These are phyloP conservation scores for Actinopyga echinites DNA, from an alignment of 53 echinoderm and acorn worm genomes.

Conservation along the genomic window DNA sequence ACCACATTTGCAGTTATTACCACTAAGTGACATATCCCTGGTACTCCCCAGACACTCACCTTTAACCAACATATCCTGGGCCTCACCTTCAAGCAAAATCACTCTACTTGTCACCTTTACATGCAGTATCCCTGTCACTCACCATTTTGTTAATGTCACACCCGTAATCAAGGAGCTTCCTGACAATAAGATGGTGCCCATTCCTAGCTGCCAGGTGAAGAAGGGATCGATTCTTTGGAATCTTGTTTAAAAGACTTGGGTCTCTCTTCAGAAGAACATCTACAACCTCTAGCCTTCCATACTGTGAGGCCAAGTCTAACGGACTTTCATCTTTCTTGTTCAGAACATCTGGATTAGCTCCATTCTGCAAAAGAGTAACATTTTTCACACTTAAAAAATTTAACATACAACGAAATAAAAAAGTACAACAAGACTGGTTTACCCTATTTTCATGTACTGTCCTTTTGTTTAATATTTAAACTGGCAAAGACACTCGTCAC, in stretches of 20 bases:
- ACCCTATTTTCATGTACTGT: too few species aligned
- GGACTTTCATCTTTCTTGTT: conserved; percentile 94
- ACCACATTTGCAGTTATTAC: too few species aligned
- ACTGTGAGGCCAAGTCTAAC: conserved; percentile 84
- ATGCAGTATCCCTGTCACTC: not conserved
- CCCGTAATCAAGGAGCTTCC: conserved; percentile 74
- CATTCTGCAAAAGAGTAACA: conserved; percentile 59
- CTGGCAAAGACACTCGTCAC: too few species aligned
- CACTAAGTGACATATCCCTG: too few species aligned
- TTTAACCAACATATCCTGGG: too few species aligned
- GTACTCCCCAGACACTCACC: too few species aligned
- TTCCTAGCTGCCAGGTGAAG: conserved; percentile 92
- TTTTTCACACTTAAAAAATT: not conserved
- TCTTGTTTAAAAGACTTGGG: conserved; percentile 67
- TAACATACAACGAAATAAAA: not conserved
- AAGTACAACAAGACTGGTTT: not conserved
- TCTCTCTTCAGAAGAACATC: conserved; percentile 66
- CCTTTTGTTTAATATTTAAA: too few species aligned
- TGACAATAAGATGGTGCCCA: conserved; percentile 82
- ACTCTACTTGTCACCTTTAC: too few species aligned
- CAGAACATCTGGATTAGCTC: conserved; percentile 76
- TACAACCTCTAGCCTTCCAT: conserved; percentile 84
- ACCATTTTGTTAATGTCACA: conserved; percentile 93
- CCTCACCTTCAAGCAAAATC: too few species aligned
- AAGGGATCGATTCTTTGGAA: conserved; percentile 65